Evolutionary conservation across 1,140 invertebrate species (phyloP).

Genomic region (Aphelinus atriplicis): DNA sequence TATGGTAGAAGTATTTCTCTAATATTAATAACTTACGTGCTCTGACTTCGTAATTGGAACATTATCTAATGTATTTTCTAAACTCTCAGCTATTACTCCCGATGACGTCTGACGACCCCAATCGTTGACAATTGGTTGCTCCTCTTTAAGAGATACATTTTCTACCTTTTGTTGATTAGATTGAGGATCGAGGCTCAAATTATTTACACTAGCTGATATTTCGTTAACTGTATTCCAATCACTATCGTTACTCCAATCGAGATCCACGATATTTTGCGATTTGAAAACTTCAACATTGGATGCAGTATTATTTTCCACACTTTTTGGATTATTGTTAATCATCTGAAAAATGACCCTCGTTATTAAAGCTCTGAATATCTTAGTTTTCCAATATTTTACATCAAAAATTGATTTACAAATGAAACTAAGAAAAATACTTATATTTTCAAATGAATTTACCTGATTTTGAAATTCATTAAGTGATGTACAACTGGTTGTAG

Average conservation of each 20-base stretch:
- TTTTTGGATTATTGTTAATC: conserved; percentile 15
- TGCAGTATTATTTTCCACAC: conserved; percentile 19
- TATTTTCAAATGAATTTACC: conserved; percentile 11
- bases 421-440: background rate
- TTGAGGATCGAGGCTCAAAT: conserved; percentile 47
- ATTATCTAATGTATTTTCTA: conserved; percentile 44
- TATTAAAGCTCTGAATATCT: background rate
- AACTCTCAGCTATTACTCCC: conserved; percentile 14
- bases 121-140: conserved; percentile 18
- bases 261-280: conserved; percentile 49
- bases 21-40: conserved; percentile 22
- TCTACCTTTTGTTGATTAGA: conserved; percentile 39
- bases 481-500: conserved; percentile 42
- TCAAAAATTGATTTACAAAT: background rate
- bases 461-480: conserved; percentile 47
- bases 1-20: background rate
- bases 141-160: conserved; percentile 34
- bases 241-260: conserved; percentile 47
- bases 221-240: conserved; percentile 53
- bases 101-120: conserved; percentile 30
- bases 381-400: background rate
- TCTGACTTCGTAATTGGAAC: conserved; percentile 42
- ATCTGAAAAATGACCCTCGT: conserved; percentile 21
- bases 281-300: conserved; percentile 19
- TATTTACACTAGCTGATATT: conserved; percentile 48